phyloP scores from a whole-genome alignment of 1,140 invertebrate genomes.

The Heterodera carotae region DNA sequence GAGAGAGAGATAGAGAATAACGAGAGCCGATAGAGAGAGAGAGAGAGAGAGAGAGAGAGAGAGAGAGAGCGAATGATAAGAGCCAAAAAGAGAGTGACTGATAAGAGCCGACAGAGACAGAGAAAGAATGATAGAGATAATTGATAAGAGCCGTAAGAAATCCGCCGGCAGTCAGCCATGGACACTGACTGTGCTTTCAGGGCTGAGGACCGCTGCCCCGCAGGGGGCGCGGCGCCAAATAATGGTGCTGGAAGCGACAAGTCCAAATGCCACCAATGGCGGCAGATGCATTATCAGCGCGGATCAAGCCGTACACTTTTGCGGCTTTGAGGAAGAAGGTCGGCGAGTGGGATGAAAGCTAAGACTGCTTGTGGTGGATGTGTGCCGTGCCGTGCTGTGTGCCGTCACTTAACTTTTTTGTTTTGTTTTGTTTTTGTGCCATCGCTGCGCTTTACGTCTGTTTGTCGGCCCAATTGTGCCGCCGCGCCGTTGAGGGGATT shows the following conservation, averaged over 20 bases:
- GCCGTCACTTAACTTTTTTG: not conserved
- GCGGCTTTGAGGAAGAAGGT: conserved; percentile 65
- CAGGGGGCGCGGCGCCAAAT: conserved; percentile 24
- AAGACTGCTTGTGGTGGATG: not conserved
- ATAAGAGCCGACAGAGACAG: not conserved
- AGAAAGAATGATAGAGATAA: not conserved
- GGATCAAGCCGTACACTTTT: conserved; percentile 63
- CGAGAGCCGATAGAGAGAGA: too few species aligned
- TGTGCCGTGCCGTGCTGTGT: conserved; percentile 11
- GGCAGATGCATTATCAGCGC: conserved; percentile 62
- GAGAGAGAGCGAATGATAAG: not conserved
- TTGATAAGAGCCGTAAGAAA: too few species aligned
- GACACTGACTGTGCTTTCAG: not conserved
- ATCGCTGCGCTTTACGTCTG: too few species aligned
- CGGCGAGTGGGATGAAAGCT: conserved; percentile 3
- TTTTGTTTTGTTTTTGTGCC: not conserved
- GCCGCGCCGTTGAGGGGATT: not conserved
- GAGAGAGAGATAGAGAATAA: too few species aligned
- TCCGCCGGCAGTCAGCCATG: too few species aligned
- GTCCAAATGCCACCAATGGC: conserved; percentile 42
- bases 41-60: too few species aligned
- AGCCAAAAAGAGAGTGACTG: too few species aligned
- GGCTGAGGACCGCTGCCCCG: not conserved
- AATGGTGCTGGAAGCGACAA: conserved; percentile 28
- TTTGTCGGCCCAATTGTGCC: too few species aligned